A percentile compares a stretch with the other conserved stretches of the same genome.
Evolutionary conservation across 2,888 invertebrate species (phyloP).

Genomic region (Barypeithes pellucidus): DNA sequence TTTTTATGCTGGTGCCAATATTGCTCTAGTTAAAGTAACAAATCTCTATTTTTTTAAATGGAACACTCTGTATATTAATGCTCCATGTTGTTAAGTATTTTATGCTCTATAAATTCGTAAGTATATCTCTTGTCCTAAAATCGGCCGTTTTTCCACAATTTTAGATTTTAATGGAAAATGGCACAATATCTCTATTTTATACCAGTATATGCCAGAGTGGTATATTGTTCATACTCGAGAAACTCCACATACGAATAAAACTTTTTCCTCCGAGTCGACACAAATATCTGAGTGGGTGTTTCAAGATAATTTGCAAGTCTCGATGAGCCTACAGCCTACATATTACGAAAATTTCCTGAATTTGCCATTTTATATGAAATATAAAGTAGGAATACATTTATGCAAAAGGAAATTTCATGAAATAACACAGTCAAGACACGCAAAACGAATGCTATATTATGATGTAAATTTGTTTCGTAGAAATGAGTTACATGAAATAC

Average conservation of each 20-base stretch:
- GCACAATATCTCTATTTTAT: no score
- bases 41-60: no score
- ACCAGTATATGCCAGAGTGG: no score
- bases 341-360: constrained; percentile 20
- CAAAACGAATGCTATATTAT: constrained; percentile 29
- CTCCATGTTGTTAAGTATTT: no score
- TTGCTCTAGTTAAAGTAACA: no score
- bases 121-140: no score
- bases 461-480: constrained; percentile 19
- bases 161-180: no score
- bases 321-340: not conserved
- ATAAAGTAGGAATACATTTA: constrained; percentile 30
- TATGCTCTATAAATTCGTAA: no score
- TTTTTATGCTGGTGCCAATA: no score
- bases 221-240: no score
- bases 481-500: constrained; percentile 23
- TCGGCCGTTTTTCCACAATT: no score
- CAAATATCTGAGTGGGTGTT: constrained; percentile 7
- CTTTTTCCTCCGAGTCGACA: constrained; percentile 8
- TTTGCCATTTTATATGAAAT: constrained; percentile 19
- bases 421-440: constrained; percentile 29
- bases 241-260: constrained; percentile 13
- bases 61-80: no score
- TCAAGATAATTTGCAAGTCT: constrained; percentile 18
- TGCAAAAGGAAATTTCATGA: constrained; percentile 18